phyloP scores from a whole-genome alignment of 2,797 vertebrate species.

The Gobio occitaniae region DNA sequence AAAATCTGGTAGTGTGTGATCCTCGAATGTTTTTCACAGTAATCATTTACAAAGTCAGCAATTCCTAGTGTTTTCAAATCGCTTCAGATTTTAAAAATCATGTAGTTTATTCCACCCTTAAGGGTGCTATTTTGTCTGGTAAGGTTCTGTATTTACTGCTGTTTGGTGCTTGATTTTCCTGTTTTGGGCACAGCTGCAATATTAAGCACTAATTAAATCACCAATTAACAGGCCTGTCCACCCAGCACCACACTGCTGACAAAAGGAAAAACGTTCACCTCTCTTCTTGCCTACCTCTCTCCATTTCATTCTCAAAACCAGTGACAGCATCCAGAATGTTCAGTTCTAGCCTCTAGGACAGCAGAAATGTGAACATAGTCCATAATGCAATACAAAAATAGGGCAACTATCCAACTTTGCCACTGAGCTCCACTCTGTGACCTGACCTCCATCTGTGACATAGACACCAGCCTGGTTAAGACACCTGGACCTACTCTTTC shows the following conservation, averaged over 20 bases:
- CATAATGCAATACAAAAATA: conserved; percentile 54
- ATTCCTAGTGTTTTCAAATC: background rate
- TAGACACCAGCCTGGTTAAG: conserved; percentile 33
- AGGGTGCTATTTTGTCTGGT: conserved; percentile 14
- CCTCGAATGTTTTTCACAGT: background rate
- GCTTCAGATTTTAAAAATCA: background rate
- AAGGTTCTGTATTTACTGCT: conserved; percentile 25
- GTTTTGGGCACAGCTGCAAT: conserved; percentile 75
- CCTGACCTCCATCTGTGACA: conserved; percentile 55
- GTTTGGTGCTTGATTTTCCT: conserved; percentile 37
- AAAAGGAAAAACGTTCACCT: conserved; percentile 60
- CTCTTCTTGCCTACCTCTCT: conserved; percentile 29
- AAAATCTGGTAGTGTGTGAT: conserved; percentile 3
- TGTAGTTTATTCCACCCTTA: conserved; percentile 2
- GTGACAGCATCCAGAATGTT: conserved; percentile 49
- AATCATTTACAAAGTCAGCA: background rate
- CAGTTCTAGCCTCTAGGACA: conserved; percentile 36
- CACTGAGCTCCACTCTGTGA: conserved; percentile 35
- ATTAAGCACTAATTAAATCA: conserved; percentile 78
- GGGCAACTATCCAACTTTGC: conserved; percentile 47
- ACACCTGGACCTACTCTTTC: conserved; percentile 40
- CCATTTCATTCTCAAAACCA: conserved; percentile 27
- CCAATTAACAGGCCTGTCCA: conserved; percentile 75
- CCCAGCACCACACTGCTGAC: conserved; percentile 72
- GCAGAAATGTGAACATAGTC: conserved; percentile 14